phyloP scores from a whole-genome alignment of 2,888 invertebrate genomes.

The Eretmocerus hayati region DNA sequence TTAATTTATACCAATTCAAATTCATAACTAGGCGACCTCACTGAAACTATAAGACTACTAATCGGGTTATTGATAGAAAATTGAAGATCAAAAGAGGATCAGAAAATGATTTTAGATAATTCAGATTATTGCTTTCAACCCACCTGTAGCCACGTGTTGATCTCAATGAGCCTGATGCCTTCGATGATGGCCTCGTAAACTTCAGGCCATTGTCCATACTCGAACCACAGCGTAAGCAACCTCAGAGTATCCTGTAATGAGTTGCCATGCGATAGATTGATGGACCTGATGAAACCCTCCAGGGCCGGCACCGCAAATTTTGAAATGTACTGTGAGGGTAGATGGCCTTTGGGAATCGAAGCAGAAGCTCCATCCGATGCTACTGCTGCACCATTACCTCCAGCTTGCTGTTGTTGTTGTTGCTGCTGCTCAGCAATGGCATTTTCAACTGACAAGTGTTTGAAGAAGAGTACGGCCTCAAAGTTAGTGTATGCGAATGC shows the following conservation, averaged over 20 bases:
- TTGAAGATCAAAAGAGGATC: neutral
- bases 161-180: constrained; percentile 87
- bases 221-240: constrained; percentile 95
- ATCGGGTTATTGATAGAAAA: too few relatives aligned
- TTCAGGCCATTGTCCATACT: constrained; percentile 89
- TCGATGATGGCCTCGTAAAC: constrained; percentile 91
- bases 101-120: neutral
- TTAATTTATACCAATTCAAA: too few relatives aligned
- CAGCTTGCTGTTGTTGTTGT: too few relatives aligned
- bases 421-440: constrained; percentile 4
- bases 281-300: constrained; percentile 92
- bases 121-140: too few relatives aligned
- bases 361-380: constrained; percentile 1
- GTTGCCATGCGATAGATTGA: constrained; percentile 84
- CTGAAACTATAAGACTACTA: too few relatives aligned
- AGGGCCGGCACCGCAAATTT: constrained; percentile 89
- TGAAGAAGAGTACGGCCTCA: constrained; percentile 75
- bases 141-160: constrained; percentile 94
- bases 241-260: constrained; percentile 94
- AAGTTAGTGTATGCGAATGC: constrained; percentile 98
- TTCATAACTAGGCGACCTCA: neutral
- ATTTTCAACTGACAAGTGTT: constrained; percentile 46
- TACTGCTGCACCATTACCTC: neutral
- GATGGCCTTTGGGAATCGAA: constrained; percentile 5
- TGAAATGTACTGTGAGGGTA: constrained; percentile 54